Conservation (phyloP, 2,113 vertebrate genomes). For the Trochalopteron elliotii region DNA sequence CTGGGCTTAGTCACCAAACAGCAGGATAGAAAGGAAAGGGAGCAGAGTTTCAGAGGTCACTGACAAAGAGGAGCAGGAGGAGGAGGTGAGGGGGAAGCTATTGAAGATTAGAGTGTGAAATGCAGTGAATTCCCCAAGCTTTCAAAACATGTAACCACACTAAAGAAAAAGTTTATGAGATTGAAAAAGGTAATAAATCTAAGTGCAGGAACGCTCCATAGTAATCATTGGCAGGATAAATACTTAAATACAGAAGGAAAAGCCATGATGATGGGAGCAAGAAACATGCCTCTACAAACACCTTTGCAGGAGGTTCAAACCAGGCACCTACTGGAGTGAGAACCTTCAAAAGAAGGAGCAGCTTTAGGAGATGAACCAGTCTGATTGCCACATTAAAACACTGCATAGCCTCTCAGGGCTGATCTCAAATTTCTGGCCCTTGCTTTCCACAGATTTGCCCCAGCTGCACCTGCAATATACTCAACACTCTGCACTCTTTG, state of each 20-base stretch:
- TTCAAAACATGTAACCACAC: neutral
- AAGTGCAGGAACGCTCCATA: neutral
- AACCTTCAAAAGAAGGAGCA: neutral
- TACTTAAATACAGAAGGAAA: neutral
- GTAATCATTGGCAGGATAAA: neutral
- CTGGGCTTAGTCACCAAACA: neutral
- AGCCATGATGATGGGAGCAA: neutral
- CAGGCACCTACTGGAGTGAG: neutral
- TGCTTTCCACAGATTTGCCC: neutral
- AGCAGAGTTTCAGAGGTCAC: neutral
- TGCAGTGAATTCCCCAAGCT: neutral
- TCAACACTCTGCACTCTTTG: neutral
- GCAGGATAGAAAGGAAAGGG: neutral
- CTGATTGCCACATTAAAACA: neutral
- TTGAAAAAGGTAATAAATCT: neutral
- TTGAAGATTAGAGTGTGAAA: neutral
- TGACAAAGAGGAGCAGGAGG: neutral
- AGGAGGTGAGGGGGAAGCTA: neutral
- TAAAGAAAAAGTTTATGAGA: neutral
- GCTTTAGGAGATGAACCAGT: neutral
- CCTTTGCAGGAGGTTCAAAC: neutral
- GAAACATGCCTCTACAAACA: neutral
- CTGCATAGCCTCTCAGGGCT: neutral
- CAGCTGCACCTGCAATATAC: neutral
- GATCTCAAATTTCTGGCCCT: neutral